Percentiles rank a stretch among this genome's conserved stretches.
Evolutionary conservation across 2,113 vertebrate species (phyloP).

Genomic region (Micromys minutus): DNA sequence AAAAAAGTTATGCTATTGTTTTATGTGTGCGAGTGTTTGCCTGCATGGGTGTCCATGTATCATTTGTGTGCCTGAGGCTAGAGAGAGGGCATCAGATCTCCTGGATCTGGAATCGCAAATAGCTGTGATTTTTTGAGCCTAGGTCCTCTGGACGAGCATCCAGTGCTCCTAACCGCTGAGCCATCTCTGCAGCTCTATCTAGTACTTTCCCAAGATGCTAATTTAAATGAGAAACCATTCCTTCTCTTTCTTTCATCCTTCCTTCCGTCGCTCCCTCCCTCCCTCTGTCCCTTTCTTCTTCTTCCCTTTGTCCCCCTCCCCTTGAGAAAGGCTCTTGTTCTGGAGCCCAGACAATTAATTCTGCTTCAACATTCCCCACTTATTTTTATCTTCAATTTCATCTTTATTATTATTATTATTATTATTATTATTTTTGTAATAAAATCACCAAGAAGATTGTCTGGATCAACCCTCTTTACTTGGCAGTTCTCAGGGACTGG

Average conservation of each 20-base stretch:
- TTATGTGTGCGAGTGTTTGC: not conserved
- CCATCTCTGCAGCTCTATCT: not conserved
- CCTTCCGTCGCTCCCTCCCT: no score
- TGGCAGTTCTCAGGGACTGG: not conserved
- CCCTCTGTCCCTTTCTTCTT: no score
- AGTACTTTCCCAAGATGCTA: not conserved
- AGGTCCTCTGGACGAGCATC: not conserved
- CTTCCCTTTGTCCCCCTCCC: no score
- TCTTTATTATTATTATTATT: no score
- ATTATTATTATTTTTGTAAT: not conserved
- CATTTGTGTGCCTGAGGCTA: not conserved
- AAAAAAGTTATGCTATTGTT: not conserved
- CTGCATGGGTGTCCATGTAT: not conserved
- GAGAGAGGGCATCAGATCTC: not conserved
- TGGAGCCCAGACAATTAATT: not conserved
- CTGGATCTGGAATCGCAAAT: not conserved
- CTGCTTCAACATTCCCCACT: not conserved
- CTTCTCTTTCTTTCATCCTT: not conserved
- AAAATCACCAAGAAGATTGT: not conserved
- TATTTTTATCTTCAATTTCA: not conserved
- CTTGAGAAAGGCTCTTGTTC: not conserved
- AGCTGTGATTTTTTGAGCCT: not conserved
- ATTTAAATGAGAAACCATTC: not conserved
- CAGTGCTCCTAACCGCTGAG: not conserved
- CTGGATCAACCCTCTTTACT: not conserved